phyloP scores from a whole-genome alignment of 2,113 vertebrate species.

The Sus scrofa region T2T-Sscrofa CM000826.6:116112001-116112500 shows the following conservation, averaged over 20 bases:
- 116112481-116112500: background rate
- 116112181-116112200: conserved; percentile 65
- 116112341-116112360: conserved; percentile 52
- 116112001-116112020: background rate
- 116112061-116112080: conserved; percentile 73
- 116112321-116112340: conserved; percentile 46
- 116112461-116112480: conserved; percentile 59
- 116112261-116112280: conserved; percentile 71
- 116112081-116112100: conserved; percentile 32
- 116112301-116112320: conserved; percentile 52
- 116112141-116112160: conserved; percentile 66
- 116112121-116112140: conserved; percentile 74
- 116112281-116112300: background rate
- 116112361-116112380: conserved; percentile 55
- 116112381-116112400: conserved; percentile 42
- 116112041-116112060: conserved; percentile 41
- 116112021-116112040: conserved; percentile 54
- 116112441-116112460: conserved; percentile 71
- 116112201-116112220: conserved; percentile 67
- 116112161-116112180: conserved; percentile 61
- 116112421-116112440: conserved; percentile 29
- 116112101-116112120: conserved; percentile 68
- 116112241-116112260: conserved; percentile 73
- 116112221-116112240: conserved; percentile 73
- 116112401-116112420: conserved; percentile 56